Percentiles rank a stretch among this genome's conserved stretches.
Evolutionary conservation across 1,140 invertebrate species (phyloP).

Genomic region (Leucophenga varia): DNA sequence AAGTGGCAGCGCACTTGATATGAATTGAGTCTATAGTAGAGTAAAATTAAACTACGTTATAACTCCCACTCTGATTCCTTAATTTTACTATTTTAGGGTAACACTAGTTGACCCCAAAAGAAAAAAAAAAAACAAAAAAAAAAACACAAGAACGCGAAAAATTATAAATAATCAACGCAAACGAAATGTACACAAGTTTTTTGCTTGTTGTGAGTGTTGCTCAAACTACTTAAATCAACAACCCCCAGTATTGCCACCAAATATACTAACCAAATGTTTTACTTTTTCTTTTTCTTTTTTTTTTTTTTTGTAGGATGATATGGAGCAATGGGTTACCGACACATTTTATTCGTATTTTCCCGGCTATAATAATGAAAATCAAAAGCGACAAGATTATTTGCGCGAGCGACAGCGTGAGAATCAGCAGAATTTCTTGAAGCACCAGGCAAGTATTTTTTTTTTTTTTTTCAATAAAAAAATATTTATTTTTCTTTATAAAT

Average conservation of each 20-base stretch:
- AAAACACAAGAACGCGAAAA: constrained; percentile 11
- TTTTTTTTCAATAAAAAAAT: constrained; percentile 9
- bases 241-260: constrained; percentile 9
- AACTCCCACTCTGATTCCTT: neutral
- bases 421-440: constrained; percentile 54
- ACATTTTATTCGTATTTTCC: constrained; percentile 56
- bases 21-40: neutral
- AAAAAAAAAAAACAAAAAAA: constrained; percentile 1
- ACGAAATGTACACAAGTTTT: constrained; percentile 47
- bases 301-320: constrained; percentile 40
- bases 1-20: too few relatives aligned
- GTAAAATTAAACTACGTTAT: neutral
- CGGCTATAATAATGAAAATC: constrained; percentile 53
- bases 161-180: constrained; percentile 29
- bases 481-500: neutral
- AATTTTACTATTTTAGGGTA: constrained; percentile 13
- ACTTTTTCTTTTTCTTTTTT: constrained; percentile 18
- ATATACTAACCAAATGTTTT: neutral
- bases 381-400: constrained; percentile 51
- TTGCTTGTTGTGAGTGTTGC: constrained; percentile 51
- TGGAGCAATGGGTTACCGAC: constrained; percentile 56
- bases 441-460: constrained; percentile 38
- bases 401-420: constrained; percentile 52
- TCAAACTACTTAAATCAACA: constrained; percentile 14
- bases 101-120: constrained; percentile 37